phyloP scores from a whole-genome alignment of 2,888 invertebrate species.

The Megamerina dolium region DNA sequence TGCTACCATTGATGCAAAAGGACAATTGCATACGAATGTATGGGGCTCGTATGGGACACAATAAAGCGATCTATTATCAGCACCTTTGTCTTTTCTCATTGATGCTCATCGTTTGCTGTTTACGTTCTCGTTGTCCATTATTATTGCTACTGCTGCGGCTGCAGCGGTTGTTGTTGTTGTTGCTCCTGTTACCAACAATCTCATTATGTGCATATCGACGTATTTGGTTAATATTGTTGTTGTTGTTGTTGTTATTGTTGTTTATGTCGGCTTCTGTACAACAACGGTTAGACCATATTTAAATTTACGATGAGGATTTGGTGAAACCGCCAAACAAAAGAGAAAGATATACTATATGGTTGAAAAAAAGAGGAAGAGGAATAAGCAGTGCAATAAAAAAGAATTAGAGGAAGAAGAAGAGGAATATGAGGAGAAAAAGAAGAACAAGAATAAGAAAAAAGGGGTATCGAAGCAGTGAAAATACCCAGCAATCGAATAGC shows the following conservation, averaged over 20 bases:
- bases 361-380: too few relatives aligned
- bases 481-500: too few relatives aligned
- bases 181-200: not conserved
- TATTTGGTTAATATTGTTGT: not conserved
- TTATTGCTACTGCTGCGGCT: not conserved
- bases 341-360: too few relatives aligned
- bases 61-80: conserved; percentile 15
- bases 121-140: not conserved
- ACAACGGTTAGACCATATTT: too few relatives aligned
- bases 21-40: not conserved
- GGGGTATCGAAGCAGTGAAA: too few relatives aligned
- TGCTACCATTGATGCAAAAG: not conserved
- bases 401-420: too few relatives aligned
- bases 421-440: too few relatives aligned
- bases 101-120: not conserved
- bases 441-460: too few relatives aligned
- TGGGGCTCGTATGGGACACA: not conserved
- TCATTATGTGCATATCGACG: not conserved
- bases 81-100: conserved; percentile 8
- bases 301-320: too few relatives aligned
- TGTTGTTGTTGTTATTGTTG: not conserved
- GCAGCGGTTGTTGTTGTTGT: not conserved
- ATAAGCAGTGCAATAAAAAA: too few relatives aligned
- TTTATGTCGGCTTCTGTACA: too few relatives aligned
- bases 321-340: not conserved